Conservation (phyloP, 2,888 invertebrate species). For the Globia sparganii region DNA sequence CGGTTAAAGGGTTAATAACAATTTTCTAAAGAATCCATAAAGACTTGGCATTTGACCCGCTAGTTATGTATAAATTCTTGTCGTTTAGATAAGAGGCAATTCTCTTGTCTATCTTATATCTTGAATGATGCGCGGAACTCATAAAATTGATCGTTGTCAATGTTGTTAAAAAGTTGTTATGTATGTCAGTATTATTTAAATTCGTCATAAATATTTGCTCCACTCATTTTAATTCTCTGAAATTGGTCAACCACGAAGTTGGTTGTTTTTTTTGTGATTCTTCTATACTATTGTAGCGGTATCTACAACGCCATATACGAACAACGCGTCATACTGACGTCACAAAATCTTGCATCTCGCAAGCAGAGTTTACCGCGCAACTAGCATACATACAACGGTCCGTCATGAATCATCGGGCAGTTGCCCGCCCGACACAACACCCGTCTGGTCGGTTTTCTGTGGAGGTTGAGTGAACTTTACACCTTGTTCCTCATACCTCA, state of each 20-base stretch:
- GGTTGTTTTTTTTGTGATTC: background rate
- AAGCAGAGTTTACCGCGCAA: too few species aligned
- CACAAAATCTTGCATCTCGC: too few species aligned
- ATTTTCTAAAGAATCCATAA: background rate
- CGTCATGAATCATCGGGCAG: too few species aligned
- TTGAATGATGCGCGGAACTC: background rate
- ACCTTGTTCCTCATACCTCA: too few species aligned
- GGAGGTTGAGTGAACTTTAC: too few species aligned
- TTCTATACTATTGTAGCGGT: too few species aligned
- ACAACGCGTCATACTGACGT: too few species aligned
- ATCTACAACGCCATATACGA: too few species aligned
- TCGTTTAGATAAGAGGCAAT: conserved; percentile 13
- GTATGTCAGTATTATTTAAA: conserved; percentile 5
- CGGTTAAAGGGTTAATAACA: too few species aligned
- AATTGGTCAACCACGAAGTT: background rate
- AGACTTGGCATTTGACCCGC: conserved; percentile 18
- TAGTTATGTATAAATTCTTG: conserved; percentile 11
- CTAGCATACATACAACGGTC: too few species aligned
- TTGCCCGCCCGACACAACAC: too few species aligned
- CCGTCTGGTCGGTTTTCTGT: too few species aligned
- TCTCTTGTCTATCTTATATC: background rate
- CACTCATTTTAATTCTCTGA: background rate
- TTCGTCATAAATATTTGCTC: conserved; percentile 9
- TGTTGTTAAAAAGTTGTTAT: conserved; percentile 7
- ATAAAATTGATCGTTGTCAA: conserved; percentile 25